Conservation (phyloP, 2,888 invertebrate genomes). For the Drosophila infuscata region DNA sequence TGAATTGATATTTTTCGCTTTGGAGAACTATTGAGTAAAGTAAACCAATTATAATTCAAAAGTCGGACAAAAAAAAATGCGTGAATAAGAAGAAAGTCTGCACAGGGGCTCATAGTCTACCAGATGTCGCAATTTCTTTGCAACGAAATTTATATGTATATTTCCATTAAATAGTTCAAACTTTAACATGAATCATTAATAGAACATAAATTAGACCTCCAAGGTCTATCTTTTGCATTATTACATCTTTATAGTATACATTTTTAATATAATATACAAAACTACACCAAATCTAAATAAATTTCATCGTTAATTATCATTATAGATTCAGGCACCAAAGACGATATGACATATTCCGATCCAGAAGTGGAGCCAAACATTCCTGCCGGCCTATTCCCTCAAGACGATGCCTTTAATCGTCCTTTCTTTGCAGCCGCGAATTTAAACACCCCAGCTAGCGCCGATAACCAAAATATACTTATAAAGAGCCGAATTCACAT, state of each 20-base stretch:
- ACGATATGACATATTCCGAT: constrained; percentile 46
- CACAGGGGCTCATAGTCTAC: neutral
- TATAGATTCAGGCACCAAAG: constrained; percentile 26
- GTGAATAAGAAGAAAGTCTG: neutral
- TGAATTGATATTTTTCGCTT: neutral
- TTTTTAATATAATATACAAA: neutral
- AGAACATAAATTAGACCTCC: neutral
- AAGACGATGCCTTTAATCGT: constrained; percentile 14
- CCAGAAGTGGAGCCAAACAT: constrained; percentile 55
- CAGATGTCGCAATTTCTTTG: neutral
- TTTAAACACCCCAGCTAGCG: neutral
- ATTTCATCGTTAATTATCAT: neutral
- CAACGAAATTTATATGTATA: neutral
- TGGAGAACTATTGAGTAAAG: neutral
- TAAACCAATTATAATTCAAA: neutral
- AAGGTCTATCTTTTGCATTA: neutral
- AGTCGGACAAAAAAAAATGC: neutral
- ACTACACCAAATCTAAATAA: neutral
- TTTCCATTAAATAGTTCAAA: neutral
- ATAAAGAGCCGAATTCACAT: constrained; percentile 39
- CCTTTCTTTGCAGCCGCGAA: constrained; percentile 9
- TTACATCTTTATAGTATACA: neutral
- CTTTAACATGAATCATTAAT: neutral
- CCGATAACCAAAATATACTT: constrained; percentile 14
- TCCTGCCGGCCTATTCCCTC: constrained; percentile 1